phyloP scores from a whole-genome alignment of 2,888 invertebrate genomes.

The Capitulum mitella region DNA sequence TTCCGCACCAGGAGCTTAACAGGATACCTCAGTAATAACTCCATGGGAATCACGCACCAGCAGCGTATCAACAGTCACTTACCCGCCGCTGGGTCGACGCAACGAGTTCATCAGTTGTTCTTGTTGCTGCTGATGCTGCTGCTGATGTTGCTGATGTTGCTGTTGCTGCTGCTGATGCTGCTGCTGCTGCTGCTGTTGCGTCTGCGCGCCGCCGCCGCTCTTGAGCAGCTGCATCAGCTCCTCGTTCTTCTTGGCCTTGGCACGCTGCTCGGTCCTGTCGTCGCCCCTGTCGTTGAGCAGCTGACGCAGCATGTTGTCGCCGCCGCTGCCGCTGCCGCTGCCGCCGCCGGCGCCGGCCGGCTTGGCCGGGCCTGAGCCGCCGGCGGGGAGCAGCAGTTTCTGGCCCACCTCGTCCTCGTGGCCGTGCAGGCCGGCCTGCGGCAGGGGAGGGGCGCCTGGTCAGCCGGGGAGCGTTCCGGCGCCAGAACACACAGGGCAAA shows the following conservation, averaged over 20 bases:
- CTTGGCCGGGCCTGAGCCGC: too few species aligned
- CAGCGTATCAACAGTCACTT: too few species aligned
- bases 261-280: neutral
- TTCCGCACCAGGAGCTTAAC: too few species aligned
- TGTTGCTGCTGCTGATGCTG: too few species aligned
- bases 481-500: too few species aligned
- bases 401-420: neutral
- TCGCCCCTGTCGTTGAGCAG: neutral
- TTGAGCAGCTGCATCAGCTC: neutral
- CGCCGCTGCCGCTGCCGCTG: neutral
- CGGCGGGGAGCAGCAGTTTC: slow-evolving; percentile 14
- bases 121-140: neutral
- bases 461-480: too few species aligned
- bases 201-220: neutral
- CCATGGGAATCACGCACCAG: too few species aligned
- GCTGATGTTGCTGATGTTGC: too few species aligned
- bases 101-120: neutral
- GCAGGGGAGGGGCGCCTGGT: neutral
- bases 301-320: slow-evolving; percentile 4
- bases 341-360: neutral
- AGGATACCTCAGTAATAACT: too few species aligned
- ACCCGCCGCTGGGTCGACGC: neutral
- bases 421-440: neutral
- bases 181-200: neutral
- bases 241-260: slow-evolving; percentile 17